Evolutionary conservation across 2,113 vertebrate genomes (phyloP), one percentile per base, ranked within the genome.

Genomic region (Festucalex cinctus): DNA sequence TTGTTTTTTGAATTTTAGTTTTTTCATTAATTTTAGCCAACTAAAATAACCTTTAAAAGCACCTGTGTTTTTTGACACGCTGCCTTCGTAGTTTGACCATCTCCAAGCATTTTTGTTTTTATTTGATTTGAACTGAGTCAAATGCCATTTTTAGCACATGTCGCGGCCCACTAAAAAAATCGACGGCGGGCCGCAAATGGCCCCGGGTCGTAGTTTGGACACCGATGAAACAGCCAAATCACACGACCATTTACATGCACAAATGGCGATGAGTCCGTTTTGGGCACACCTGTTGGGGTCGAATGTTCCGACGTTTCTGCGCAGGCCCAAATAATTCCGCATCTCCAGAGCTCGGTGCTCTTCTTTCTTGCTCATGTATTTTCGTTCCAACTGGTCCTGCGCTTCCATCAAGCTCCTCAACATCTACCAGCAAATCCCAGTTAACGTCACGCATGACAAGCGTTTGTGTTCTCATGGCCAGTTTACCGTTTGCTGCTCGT

Each of bases 271-370:
- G 49, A 67, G n/a, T 49, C 22, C 9, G 22, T 17, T 5, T 2
- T 3, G 16, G 44, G 24, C 3, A 22, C 58, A 97, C 96, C 95
- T 96, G 84, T 95, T 85, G 63, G 92, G 92, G 85, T 96, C 95
- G 84, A 94, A 95, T 49, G 90, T 83, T 53, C 93, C 92, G 4
- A 87, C 48, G 62, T 56, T 88, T 77, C 83, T 87, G 66, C 79
- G 68, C 63, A 91, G 70, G 37, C 91, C 90, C 82, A 87, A 88
- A 77, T 90, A 88, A 74, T 81, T 90, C 72, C 93, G 95, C 85
- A 93, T 93, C 74, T 94, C 92, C 68, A 95, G 80, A 66, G 83
- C 79, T 81, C 77, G 82, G 69, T 95, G 93, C 70, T 93, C 87
- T 41, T 95, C 92, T 80, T 91, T 94, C 41, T 86, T 92, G 66